Percentiles rank a stretch among this genome's conserved stretches.
Conservation (phyloP, 2,797 vertebrate species). For the Carapus acus region DNA sequence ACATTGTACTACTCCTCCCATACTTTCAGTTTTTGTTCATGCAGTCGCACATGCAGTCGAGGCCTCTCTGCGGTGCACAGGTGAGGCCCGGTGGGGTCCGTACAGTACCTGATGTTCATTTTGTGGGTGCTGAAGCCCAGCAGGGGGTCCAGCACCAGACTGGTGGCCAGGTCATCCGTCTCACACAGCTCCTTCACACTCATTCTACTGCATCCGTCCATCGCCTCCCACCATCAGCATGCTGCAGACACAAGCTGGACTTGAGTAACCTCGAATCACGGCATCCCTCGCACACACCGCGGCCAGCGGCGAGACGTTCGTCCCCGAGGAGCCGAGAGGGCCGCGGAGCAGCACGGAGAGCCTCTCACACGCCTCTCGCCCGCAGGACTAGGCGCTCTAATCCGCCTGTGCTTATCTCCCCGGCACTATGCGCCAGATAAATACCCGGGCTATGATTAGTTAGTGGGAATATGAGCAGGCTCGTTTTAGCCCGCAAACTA, state of each 20-base stretch:
- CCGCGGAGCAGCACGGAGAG: too few species aligned
- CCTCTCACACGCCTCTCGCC: too few species aligned
- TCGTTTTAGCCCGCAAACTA: neutral
- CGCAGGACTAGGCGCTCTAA: neutral
- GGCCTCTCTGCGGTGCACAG: neutral
- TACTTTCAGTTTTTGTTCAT: too few species aligned
- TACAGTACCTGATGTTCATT: constrained; percentile 88
- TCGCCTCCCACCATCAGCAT: constrained; percentile 81
- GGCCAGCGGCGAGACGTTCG: too few species aligned
- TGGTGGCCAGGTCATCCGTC: constrained; percentile 89
- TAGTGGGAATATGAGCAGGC: too few species aligned
- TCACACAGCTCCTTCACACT: constrained; percentile 91
- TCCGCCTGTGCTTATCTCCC: neutral
- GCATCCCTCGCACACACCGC: constrained; percentile 22
- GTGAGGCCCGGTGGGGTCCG: too few species aligned
- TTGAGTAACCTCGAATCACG: constrained; percentile 13
- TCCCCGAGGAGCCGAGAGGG: too few species aligned
- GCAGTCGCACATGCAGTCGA: too few species aligned
- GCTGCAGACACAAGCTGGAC: constrained; percentile 54
- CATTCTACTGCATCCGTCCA: constrained; percentile 88
- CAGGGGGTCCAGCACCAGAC: constrained; percentile 85
- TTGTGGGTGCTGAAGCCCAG: constrained; percentile 91
- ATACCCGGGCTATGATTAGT: too few species aligned
- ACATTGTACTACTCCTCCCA: too few species aligned
- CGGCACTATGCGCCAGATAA: neutral